Evolutionary conservation across 2,888 invertebrate species (phyloP), one percentile per base, ranked within the genome.

Genomic region (Eristalinus sepulchralis): DNA sequence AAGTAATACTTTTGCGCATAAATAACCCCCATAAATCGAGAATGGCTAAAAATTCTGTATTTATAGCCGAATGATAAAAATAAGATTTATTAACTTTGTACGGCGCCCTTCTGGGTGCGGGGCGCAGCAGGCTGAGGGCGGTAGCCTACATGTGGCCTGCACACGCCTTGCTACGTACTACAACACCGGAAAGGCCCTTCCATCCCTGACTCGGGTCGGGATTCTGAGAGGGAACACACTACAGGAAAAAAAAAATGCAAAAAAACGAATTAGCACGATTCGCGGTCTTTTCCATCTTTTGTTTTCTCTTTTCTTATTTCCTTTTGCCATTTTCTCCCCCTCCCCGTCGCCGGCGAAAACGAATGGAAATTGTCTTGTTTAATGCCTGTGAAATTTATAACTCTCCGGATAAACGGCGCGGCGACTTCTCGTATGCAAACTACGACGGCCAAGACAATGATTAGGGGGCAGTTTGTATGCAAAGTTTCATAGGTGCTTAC

Each of bases 61-160:
- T 92, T 92, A 92, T 92, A 91, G 92, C 91, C 91, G 89, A 91
- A 92, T 92, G 92, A 92, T 92, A 92, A 92, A 92, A 92, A 92
- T 92, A 91, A 92, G 92, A 92, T 92, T 92, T 92, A 92, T 92
- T 92, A 92, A 92, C 92, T 91, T 92, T 91, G 76, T 77, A 71
- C 79, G 68, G 88, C 82, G 53, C 79, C 79, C 79, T 70, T 60
- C 59, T 75, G 66, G 64, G 70, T 36, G 68, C 9, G 17, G 20
- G 9, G 8, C 2, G 4, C 11, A 1, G 34, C 11, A n/a, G 5
- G 47, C 5, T n/a, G 17, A 8, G 17, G 62, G 60, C 36, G 68
- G 84, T 59, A 72, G 63, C 81, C 75, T 84, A 68, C 77, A 72
- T 81, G 76, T 67, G 63, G 80, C 62, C 62, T 68, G 60, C 34